These are phyloP conservation scores for Psylliodes chrysocephalus DNA, from an alignment of 2,888 invertebrate species.

Conservation along the genomic window DNA sequence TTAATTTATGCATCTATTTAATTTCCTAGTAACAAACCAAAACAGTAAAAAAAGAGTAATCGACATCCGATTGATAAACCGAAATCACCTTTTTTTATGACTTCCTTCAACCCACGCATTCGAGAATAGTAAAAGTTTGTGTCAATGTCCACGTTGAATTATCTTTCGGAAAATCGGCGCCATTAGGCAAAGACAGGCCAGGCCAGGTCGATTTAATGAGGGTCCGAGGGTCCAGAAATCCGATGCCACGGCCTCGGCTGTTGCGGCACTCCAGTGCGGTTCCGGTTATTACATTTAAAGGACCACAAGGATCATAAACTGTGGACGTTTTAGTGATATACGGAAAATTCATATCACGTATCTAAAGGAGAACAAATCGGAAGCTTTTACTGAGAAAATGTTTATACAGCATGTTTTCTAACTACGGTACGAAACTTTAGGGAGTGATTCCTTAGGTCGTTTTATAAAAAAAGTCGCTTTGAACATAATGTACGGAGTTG, in stretches of 20 bases:
- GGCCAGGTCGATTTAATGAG: constrained; percentile 52
- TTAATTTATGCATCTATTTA: too few relatives aligned
- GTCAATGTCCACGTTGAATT: constrained; percentile 8
- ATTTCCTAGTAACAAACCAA: too few relatives aligned
- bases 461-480: too few relatives aligned
- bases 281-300: constrained; percentile 58
- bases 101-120: constrained; percentile 5
- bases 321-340: constrained; percentile 44
- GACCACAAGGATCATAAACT: constrained; percentile 57
- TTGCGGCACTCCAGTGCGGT: constrained; percentile 54
- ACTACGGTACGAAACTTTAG: too few relatives aligned
- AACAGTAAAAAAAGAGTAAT: too few relatives aligned
- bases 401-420: too few relatives aligned
- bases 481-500: too few relatives aligned
- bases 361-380: too few relatives aligned
- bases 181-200: constrained; percentile 39
- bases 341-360: too few relatives aligned
- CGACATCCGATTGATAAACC: constrained; percentile 5
- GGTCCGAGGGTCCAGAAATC: constrained; percentile 52
- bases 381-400: too few relatives aligned
- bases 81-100: constrained; percentile 12
- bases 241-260: constrained; percentile 37
- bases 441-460: too few relatives aligned
- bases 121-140: constrained; percentile 5
- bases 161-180: constrained; percentile 50